Base-by-base conservation (phyloP, 2,888 invertebrate genomes). In the Corythucha ciliata region DNA sequence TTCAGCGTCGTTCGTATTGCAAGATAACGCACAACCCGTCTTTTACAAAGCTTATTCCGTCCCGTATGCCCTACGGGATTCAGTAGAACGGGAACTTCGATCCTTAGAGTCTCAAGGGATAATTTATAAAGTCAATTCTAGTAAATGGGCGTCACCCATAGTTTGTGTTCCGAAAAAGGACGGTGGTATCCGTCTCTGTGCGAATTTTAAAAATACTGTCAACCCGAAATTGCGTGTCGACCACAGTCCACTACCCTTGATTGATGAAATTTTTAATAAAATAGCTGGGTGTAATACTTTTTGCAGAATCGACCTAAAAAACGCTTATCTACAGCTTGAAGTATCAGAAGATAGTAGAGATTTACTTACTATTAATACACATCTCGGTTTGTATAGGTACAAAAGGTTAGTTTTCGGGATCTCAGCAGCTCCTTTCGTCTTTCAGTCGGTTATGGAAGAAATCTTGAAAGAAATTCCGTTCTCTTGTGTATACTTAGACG, bases 11-110 rank as follows among this genome's bases (percentile, higher is more conserved):
- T 16, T 47, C 16, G 47, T 55, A 16, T 48, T 56, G 20, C 48
- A 45, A 32, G 54, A 53, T 24, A 36, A 47, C 22, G 48, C 40
- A 4, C 36, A 29, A 20, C 52, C 55, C 26, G 44, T 56, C 7
- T 53, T 57, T 33, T 40, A 44, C 40, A 46, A 46, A 52, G 33
- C 57, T 10, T 48, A 53, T 29, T 18, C 40, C 18, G 46, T 55
- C 10, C 52, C 52, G 16, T 48, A 52, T 36, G 34, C 52, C 25
- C 24, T 47, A 3, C 44, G 34, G 10, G 46, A 32, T 6, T 36
- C 33, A 21, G 47, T 55, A 5, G 51, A 45, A 10, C 24, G 16
- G 21, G 51, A 56, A 44, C 34, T 55, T 14, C 25, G 41, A 32
- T 32, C 49, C 10, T 27, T 55, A 14, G 27, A 44, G 22, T 24